These are phyloP conservation scores for Tipula helvola DNA, from an alignment of 2,888 invertebrate genomes.

Conservation along the genomic window DNA sequence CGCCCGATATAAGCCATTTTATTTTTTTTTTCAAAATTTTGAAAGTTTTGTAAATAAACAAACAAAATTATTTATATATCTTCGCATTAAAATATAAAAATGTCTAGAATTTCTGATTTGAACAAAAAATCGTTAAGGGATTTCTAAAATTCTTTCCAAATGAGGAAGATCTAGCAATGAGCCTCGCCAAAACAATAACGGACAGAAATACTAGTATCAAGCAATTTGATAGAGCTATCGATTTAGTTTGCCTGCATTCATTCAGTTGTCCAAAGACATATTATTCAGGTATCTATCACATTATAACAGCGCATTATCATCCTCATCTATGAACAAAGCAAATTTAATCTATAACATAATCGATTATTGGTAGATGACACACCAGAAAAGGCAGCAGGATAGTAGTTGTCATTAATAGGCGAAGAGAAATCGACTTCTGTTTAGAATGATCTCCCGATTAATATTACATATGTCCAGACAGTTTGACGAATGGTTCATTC, in stretches of 20 bases:
- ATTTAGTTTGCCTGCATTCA: constrained; percentile 39
- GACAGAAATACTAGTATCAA: not conserved
- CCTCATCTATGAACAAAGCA: too few relatives aligned
- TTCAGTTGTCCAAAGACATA: constrained; percentile 39
- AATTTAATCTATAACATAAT: constrained; percentile 37
- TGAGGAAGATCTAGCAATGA: not conserved
- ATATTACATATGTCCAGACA: constrained; percentile 40
- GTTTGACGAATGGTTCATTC: constrained; percentile 47
- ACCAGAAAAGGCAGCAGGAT: constrained; percentile 4
- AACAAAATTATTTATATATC: not conserved
- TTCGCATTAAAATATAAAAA: not conserved
- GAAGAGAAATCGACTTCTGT: not conserved
- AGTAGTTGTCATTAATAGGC: not conserved
- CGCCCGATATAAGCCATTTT: not conserved
- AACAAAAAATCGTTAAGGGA: not conserved
- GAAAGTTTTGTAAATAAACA: not conserved
- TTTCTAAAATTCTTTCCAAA: not conserved
- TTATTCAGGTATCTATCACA: constrained; percentile 41
- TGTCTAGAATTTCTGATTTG: not conserved
- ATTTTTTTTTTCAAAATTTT: not conserved
- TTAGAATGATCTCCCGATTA: constrained; percentile 25
- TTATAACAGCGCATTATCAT: too few relatives aligned
- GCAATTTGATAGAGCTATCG: constrained; percentile 39
- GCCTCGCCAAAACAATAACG: not conserved
- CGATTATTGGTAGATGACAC: constrained; percentile 32